These are phyloP conservation scores for Spodoptera picta DNA, from an alignment of 2,888 invertebrate species.

Conservation along the genomic window DNA sequence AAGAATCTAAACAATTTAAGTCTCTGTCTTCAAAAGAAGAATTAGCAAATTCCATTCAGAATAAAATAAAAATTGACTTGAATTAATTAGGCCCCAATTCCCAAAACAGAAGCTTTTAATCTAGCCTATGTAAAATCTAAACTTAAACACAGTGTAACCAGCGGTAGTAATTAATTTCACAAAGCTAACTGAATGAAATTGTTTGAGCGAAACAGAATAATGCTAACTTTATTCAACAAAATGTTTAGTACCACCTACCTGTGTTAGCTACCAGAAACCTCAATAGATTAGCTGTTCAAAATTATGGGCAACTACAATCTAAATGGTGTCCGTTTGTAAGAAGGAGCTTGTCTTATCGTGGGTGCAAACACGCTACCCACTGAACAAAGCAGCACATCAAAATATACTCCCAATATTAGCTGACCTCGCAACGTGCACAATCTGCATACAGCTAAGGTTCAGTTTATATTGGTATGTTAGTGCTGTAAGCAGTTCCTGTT, in stretches of 20 bases:
- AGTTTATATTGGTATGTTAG: no score
- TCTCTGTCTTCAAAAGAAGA: no score
- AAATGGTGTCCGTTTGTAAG: slow-evolving; percentile 36
- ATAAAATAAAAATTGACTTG: no score
- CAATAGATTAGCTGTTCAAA: slow-evolving; percentile 27
- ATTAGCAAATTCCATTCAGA: no score
- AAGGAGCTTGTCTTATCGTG: slow-evolving; percentile 23
- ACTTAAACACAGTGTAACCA: slow-evolving; percentile 1
- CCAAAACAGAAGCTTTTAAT: background rate
- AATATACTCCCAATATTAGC: no score
- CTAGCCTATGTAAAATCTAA: slow-evolving; percentile 12
- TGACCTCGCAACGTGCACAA: no score
- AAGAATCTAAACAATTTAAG: no score
- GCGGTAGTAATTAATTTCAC: background rate
- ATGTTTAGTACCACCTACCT: slow-evolving; percentile 22
- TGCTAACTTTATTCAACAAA: slow-evolving; percentile 22
- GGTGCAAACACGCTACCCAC: slow-evolving; percentile 26
- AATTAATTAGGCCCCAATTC: no score
- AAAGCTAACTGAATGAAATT: slow-evolving; percentile 22
- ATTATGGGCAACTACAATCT: slow-evolving; percentile 24
- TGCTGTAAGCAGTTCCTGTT: no score
- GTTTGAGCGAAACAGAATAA: slow-evolving; percentile 22
- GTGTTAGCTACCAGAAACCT: slow-evolving; percentile 15
- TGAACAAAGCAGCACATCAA: no score
- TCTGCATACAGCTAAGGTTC: no score